phyloP scores from a whole-genome alignment of 2,113 vertebrate genomes.

The Daboia siamensis region DNA sequence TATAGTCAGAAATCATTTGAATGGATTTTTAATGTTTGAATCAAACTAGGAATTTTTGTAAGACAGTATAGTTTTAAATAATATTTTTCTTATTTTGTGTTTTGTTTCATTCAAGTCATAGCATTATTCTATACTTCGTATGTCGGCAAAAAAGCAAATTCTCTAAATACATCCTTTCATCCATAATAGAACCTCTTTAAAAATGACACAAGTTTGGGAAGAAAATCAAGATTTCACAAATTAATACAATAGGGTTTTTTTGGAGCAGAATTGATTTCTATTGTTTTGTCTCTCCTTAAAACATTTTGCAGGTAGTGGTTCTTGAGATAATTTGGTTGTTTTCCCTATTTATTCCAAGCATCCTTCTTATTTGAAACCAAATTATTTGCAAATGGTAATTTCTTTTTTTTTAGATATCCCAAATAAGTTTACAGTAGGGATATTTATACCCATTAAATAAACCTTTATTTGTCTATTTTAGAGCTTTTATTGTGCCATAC shows the following conservation, averaged over 20 bases:
- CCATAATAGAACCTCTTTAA: constrained; percentile 16
- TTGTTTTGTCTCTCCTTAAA: not conserved
- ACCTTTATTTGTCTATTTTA: not conserved
- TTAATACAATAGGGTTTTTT: not conserved
- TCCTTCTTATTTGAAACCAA: not conserved
- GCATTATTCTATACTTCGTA: not conserved
- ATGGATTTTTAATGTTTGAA: not conserved
- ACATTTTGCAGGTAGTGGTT: not conserved
- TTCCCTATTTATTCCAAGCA: not conserved
- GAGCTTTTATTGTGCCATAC: not conserved
- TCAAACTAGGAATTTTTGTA: constrained; percentile 10
- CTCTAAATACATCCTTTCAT: not conserved
- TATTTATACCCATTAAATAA: not conserved
- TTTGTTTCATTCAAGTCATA: not conserved
- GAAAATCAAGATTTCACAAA: constrained; percentile 15
- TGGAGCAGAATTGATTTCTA: not conserved
- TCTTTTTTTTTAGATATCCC: not conserved
- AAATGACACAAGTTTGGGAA: not conserved
- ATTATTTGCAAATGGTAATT: not conserved
- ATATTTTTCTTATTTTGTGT: not conserved
- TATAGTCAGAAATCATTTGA: not conserved
- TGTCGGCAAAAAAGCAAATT: not conserved
- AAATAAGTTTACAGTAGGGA: not conserved
- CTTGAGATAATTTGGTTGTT: not conserved
- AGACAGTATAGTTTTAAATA: not conserved